Conservation (phyloP, 2,888 invertebrate species). For the Yponomeuta evonymella region DNA sequence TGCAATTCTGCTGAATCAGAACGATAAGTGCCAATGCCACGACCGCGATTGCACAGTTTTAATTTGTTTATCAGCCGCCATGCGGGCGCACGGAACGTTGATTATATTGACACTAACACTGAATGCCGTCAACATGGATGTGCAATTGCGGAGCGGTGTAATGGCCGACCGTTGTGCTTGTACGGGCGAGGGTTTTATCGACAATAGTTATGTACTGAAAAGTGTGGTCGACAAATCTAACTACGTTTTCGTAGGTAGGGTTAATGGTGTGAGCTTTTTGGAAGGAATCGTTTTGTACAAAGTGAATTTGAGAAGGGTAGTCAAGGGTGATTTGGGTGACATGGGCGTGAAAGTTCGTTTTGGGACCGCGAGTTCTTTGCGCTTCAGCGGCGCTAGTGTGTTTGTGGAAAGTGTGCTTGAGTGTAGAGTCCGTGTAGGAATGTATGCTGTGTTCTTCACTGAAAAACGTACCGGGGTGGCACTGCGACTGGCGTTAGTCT, state of each 20-base stretch:
- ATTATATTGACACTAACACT: slow-evolving; percentile 39
- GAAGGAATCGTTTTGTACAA: slow-evolving; percentile 47
- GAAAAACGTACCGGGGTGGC: slow-evolving; percentile 35
- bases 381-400: slow-evolving; percentile 55
- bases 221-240: slow-evolving; percentile 51
- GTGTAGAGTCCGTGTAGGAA: slow-evolving; percentile 50
- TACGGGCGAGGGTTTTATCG: slow-evolving; percentile 32
- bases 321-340: slow-evolving; percentile 63
- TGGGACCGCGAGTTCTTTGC: slow-evolving; percentile 42
- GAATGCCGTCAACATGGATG: slow-evolving; percentile 28
- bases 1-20: slow-evolving; percentile 7
- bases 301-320: slow-evolving; percentile 59
- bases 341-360: slow-evolving; percentile 49
- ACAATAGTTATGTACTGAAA: slow-evolving; percentile 28
- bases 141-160: slow-evolving; percentile 2
- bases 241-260: slow-evolving; percentile 63
- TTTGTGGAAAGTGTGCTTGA: slow-evolving; percentile 44
- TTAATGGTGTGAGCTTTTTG: slow-evolving; percentile 43
- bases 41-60: slow-evolving; percentile 16
- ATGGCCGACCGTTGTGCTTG: not conserved
- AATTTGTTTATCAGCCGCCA: slow-evolving; percentile 26
- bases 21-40: slow-evolving; percentile 25
- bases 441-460: slow-evolving; percentile 60
- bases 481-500: slow-evolving; percentile 43
- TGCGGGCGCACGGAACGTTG: slow-evolving; percentile 36